phyloP scores from a whole-genome alignment of 1,140 invertebrate genomes.

The Laupala kohalensis region DNA sequence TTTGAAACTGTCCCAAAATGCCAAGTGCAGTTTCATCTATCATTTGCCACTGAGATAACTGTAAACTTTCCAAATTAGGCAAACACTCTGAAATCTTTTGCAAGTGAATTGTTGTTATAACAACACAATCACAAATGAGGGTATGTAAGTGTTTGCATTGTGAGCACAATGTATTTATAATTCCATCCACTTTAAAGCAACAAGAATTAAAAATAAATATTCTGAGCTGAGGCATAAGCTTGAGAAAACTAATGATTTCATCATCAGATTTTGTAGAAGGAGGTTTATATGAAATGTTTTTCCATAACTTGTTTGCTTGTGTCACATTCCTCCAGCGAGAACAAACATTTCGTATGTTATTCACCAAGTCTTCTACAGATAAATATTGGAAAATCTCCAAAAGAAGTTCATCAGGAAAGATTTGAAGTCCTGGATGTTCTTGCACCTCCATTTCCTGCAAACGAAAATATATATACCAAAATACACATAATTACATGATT shows the following conservation, averaged over 20 bases:
- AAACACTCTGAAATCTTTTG: neutral
- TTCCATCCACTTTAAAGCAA: neutral
- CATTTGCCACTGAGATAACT: neutral
- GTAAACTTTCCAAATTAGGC: neutral
- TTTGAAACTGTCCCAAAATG: neutral
- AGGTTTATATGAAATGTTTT: neutral
- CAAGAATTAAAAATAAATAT: neutral
- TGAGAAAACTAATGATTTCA: neutral
- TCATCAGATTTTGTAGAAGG: neutral
- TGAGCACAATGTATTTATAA: neutral
- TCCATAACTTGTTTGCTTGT: neutral
- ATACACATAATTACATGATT: too few relatives aligned
- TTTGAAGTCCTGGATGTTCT: too few relatives aligned
- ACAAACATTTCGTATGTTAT: neutral
- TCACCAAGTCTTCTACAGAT: neutral
- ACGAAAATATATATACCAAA: too few relatives aligned
- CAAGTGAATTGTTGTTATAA: neutral
- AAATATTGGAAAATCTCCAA: neutral
- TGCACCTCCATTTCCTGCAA: too few relatives aligned
- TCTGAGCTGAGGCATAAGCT: neutral
- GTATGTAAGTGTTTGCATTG: neutral
- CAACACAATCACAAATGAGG: neutral
- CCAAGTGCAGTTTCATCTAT: neutral
- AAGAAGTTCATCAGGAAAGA: neutral
- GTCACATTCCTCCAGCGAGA: neutral